These are phyloP conservation scores for Steinernema hermaphroditum DNA, from an alignment of 2,888 invertebrate genomes.

Conservation along the genomic window DNA sequence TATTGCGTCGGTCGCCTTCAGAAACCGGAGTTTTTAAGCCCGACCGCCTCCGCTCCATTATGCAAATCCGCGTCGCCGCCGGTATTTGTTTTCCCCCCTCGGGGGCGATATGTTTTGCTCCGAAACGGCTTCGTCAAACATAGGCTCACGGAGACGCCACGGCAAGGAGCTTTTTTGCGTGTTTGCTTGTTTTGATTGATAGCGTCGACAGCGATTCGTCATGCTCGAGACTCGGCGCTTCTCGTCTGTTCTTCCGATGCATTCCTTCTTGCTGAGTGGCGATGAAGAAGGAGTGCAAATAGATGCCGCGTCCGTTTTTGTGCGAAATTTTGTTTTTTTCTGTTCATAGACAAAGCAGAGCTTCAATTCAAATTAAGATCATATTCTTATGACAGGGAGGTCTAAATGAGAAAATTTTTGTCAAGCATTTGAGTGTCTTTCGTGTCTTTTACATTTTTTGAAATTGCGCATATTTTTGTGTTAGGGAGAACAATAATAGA, in stretches of 20 bases:
- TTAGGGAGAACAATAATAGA: no score
- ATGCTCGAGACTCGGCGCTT: background rate
- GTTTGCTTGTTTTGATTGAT: constrained; percentile 6
- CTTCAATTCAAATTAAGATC: background rate
- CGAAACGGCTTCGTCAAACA: background rate
- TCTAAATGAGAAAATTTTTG: no score
- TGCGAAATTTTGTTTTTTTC: no score
- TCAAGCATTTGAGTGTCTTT: no score
- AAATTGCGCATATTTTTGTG: no score
- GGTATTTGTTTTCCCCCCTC: background rate
- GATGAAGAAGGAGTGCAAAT: no score
- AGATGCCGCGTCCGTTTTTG: no score
- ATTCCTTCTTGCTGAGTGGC: no score
- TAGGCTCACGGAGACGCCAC: background rate
- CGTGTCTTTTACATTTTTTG: no score
- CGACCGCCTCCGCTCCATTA: background rate
- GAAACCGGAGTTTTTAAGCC: constrained; percentile 4
- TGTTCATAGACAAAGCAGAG: no score
- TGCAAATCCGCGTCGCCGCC: background rate
- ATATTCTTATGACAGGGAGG: no score
- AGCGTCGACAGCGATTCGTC: background rate
- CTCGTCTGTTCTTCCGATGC: no score
- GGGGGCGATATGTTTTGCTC: background rate
- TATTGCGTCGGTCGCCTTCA: background rate
- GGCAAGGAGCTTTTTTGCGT: background rate